Evolutionary conservation across 2,113 vertebrate genomes (phyloP), one percentile per base, ranked within the genome.

Genomic region (Pelecanus crispus): DNA sequence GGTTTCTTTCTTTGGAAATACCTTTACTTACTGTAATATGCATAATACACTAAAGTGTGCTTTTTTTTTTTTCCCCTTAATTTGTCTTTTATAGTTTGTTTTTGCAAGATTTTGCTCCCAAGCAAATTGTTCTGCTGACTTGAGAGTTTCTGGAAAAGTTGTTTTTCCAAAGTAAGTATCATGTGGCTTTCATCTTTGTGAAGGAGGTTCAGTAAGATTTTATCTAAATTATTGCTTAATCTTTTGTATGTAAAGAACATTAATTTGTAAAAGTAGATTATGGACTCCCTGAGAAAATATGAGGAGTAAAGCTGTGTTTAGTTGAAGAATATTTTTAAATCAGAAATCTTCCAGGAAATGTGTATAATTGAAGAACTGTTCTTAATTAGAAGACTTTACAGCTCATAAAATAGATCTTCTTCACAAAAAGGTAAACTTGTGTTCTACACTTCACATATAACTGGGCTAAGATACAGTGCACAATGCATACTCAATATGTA

Each of bases 71-170:
- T 62, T 88, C n/a, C n/a, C n/a, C n/a, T 75, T 63, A 53, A 81
- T 81, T 91, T 88, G n/a, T 36, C 80, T 93, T 97, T 79, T 87
- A 62, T 96, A 99, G 99, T 99, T 99, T 61, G 86, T 95, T 67
- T 99, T 99, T 97, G 98, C 99, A 95, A 99, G 99, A 42, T 98
- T 98, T 97, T 99, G 99, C 95, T 98, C 96, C 62, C 97, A 98
- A 93, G 96, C 98, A 95, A 99, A 99, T 95, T 99, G 99, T 95
- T 99, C 99, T 4, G 98, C 99, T 68, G 98, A 99, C 97, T 97
- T 99, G 94, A 99, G 99, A 84, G 96, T 99, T 88, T 98, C 98
- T 92, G 98, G 98, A 86, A 98, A 97, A 94, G 95, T 99, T 70
- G 97, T 96, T 88, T 98, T 99, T 96, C 98, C 98, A 59, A 98